Evolutionary conservation across 2,797 vertebrate genomes (phyloP).

Genomic region (Champsocephalus esox): DNA sequence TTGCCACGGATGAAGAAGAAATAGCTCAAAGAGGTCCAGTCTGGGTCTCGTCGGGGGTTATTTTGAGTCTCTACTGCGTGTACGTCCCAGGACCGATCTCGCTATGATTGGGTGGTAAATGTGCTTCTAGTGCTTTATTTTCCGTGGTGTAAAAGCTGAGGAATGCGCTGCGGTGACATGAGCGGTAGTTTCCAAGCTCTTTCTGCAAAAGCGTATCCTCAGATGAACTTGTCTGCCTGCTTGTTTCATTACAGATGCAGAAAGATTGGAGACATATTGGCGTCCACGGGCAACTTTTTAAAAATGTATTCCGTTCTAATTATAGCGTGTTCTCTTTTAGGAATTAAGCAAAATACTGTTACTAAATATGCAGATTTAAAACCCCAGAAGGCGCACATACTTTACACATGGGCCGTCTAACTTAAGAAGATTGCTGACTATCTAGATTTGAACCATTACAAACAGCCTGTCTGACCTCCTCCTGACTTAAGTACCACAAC

Average conservation of each 20-base stretch:
- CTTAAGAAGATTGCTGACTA: not conserved
- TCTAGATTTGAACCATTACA: conserved; percentile 5
- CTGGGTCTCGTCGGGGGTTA: conserved; percentile 58
- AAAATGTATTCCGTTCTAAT: conserved; percentile 4
- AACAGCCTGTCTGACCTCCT: conserved; percentile 36
- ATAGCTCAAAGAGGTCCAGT: conserved; percentile 53
- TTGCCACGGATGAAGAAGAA: conserved; percentile 63
- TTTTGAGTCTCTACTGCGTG: conserved; percentile 63
- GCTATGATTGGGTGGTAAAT: conserved; percentile 67
- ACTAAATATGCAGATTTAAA: not conserved
- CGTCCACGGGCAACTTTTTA: conserved; percentile 3
- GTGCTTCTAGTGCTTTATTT: conserved; percentile 69
- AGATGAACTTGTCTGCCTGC: conserved; percentile 67
- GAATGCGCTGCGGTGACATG: conserved; percentile 70
- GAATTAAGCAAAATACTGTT: conserved; percentile 1
- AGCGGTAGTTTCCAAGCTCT: conserved; percentile 72
- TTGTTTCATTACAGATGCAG: conserved; percentile 24
- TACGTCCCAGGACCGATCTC: conserved; percentile 39
- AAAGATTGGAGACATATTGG: conserved; percentile 6
- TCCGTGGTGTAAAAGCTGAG: conserved; percentile 72
- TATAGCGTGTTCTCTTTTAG: not conserved
- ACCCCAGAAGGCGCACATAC: not conserved
- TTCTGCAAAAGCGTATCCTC: conserved; percentile 68
- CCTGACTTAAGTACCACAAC: conserved; percentile 23
- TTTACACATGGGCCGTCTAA: not conserved